Evolutionary conservation across 1,140 invertebrate species (phyloP), one percentile per base, ranked within the genome.

Genomic region (Chironomus tepperi): DNA sequence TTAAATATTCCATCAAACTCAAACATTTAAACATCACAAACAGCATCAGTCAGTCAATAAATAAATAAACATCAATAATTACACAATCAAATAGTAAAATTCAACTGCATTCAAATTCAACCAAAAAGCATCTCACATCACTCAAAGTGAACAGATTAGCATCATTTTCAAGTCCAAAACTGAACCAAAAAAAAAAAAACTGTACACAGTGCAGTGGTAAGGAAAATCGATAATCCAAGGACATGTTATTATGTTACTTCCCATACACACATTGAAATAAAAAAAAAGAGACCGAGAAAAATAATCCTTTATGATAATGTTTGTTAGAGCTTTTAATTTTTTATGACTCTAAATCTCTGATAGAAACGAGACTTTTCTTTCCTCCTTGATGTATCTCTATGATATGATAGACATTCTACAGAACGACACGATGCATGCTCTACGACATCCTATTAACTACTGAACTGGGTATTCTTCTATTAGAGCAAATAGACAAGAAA

Each of bases 231-330:
- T 57, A 57, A 57, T 57, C 47, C 47, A 57, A 57, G 47, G 47
- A 57, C 47, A 57, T 57, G 47, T 57, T 57, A 57, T 57, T 57
- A n/a, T 57, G 47, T n/a, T 57, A n/a, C 47, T 57, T 12, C n/a
- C 5, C 47, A 57, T 57, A 57, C 47, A 15, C 47, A 12, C 12
- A 57, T 10, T n/a, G n/a, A n/a, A n/a, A 57, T 57, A 57, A 5
- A 15, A 47, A 2, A 8, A 47, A 2, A 15, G 15, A 12, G 47
- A 57, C 9, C 8, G 10, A n/a, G n/a, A n/a, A 57, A n/a, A 57
- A 57, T 57, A 57, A 57, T 57, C 47, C 47, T 57, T 57, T 57
- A 57, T 57, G 47, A 57, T 57, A 57, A 57, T 57, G 47, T 57
- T 57, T 57, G 9, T 12, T 57, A 15, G 47, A 57, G 47, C 47